Conservation (phyloP, 2,113 vertebrate species). For the Parus major region DNA sequence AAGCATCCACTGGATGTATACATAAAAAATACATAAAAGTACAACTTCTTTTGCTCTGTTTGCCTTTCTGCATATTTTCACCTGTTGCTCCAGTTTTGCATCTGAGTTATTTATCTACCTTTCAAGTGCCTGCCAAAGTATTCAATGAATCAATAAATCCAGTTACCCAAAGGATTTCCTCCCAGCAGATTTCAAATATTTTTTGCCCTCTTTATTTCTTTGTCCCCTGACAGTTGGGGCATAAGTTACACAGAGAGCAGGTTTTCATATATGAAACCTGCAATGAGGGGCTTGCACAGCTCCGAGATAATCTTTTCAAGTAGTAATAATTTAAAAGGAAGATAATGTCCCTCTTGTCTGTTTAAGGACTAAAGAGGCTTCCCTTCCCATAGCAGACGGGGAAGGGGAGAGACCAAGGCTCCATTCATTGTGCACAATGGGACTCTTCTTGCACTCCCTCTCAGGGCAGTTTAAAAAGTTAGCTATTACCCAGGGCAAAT, state of each 20-base stretch:
- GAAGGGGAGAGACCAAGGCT: not conserved
- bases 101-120: not conserved
- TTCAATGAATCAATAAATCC: not conserved
- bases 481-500: slow-evolving; percentile 43
- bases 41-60: not conserved
- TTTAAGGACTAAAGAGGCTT: slow-evolving; percentile 9
- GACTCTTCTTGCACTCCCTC: slow-evolving; percentile 55
- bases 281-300: not conserved
- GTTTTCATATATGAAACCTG: not conserved
- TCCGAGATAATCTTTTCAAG: not conserved
- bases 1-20: not conserved
- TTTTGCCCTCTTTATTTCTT: not conserved
- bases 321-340: not conserved
- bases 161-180: not conserved
- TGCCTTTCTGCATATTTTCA: not conserved
- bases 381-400: not conserved
- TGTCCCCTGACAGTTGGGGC: accelerated
- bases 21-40: not conserved
- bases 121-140: not conserved
- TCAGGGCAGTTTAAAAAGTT: slow-evolving; percentile 39
- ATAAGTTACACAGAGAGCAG: not conserved
- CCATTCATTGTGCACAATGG: slow-evolving; percentile 55
- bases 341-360: slow-evolving; percentile 51
- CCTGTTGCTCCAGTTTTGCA: not conserved
- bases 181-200: not conserved